Evolutionary conservation across 2,113 vertebrate genomes (phyloP).

Genomic region (Triplophysa rosa): DNA sequence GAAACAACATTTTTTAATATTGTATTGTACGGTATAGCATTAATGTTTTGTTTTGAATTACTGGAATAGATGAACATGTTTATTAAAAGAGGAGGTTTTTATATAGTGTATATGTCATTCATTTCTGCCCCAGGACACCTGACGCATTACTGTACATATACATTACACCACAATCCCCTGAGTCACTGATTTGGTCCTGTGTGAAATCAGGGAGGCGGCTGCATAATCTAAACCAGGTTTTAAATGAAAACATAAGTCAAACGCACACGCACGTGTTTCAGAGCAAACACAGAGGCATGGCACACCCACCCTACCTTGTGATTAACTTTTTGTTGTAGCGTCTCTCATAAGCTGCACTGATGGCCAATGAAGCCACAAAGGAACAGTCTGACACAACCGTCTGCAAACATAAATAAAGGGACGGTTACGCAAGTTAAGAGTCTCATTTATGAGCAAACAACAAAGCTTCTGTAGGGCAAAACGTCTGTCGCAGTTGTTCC

Average conservation of each 20-base stretch:
- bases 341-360: conserved; percentile 96
- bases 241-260: background rate
- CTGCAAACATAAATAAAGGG: conserved; percentile 64
- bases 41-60: no score
- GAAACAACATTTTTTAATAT: no score
- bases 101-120: background rate
- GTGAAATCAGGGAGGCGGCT: background rate
- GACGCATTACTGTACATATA: background rate
- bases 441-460: background rate
- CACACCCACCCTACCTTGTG: conserved; percentile 80
- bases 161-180: background rate
- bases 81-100: no score
- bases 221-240: background rate
- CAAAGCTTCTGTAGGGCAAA: no score
- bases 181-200: background rate
- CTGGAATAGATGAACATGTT: no score
- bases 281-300: background rate
- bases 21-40: no score
- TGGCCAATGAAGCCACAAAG: conserved; percentile 94
- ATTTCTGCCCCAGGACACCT: background rate
- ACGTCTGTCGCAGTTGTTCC: background rate
- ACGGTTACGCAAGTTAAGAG: background rate
- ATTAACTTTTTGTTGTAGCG: conserved; percentile 97
- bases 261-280: background rate
- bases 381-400: conserved; percentile 98